These are phyloP conservation scores for Hecatera dysodea DNA, from an alignment of 2,888 invertebrate genomes.

Conservation along the genomic window DNA sequence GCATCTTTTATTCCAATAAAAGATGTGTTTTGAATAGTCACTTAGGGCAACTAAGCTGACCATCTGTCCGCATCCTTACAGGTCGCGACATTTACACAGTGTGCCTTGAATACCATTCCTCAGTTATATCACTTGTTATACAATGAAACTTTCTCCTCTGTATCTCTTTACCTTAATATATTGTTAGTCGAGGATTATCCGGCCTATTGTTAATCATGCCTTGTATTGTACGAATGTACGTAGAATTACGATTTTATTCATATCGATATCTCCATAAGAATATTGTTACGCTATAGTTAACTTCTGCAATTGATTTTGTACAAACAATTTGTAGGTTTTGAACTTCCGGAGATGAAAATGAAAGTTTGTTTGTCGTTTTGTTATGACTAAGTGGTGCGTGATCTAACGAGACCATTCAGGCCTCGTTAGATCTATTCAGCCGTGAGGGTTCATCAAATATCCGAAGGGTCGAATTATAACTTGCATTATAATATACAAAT, in stretches of 20 bases:
- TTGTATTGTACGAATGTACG: no score
- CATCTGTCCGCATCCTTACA: slow-evolving; percentile 53
- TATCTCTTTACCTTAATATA: slow-evolving; percentile 53
- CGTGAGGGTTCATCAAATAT: no score
- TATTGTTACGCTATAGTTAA: not conserved
- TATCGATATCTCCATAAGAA: not conserved
- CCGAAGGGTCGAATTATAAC: no score
- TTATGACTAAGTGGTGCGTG: no score
- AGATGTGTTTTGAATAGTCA: not conserved
- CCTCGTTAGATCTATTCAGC: no score
- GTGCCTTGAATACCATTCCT: slow-evolving; percentile 60
- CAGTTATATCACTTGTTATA: slow-evolving; percentile 69
- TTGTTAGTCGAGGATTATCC: slow-evolving; percentile 10
- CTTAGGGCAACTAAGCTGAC: not conserved
- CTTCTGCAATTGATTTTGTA: no score
- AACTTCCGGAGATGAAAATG: no score
- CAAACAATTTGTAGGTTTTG: no score
- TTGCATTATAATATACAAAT: no score
- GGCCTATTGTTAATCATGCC: slow-evolving; percentile 32
- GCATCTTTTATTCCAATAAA: no score
- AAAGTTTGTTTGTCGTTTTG: no score
- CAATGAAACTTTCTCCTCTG: slow-evolving; percentile 67
- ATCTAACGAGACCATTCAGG: no score
- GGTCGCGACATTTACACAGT: slow-evolving; percentile 58
- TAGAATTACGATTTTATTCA: not conserved